These are phyloP conservation scores for Andrena cerasifolii DNA, from an alignment of 1,140 invertebrate species.

Conservation along the genomic window DNA sequence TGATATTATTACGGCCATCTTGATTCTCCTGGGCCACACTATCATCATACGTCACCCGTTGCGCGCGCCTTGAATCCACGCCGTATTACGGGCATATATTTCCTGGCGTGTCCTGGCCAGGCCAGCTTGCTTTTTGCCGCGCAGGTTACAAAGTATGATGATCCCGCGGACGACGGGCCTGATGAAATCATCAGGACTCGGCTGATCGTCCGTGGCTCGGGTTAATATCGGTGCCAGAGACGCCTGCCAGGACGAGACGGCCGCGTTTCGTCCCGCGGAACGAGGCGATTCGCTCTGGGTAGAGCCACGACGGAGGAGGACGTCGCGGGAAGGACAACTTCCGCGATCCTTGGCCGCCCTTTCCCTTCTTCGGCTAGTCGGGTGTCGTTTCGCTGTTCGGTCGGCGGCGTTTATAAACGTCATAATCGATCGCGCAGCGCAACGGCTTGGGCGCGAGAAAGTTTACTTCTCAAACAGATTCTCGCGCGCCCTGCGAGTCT, in stretches of 20 bases:
- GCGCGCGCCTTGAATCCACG: constrained; percentile 67
- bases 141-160: constrained; percentile 78
- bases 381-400: constrained; percentile 52
- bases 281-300: constrained; percentile 64
- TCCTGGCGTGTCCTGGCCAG: constrained; percentile 64
- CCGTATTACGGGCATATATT: constrained; percentile 70
- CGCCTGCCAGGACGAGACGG: constrained; percentile 62
- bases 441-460: background rate
- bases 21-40: constrained; percentile 74
- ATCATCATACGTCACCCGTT: constrained; percentile 78
- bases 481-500: background rate
- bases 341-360: constrained; percentile 31
- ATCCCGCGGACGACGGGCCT: constrained; percentile 68
- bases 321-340: constrained; percentile 30
- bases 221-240: constrained; percentile 61
- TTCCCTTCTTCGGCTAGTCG: background rate
- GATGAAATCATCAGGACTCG: constrained; percentile 75
- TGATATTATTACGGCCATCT: constrained; percentile 79
- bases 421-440: constrained; percentile 49
- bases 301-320: background rate
- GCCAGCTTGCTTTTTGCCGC: constrained; percentile 70
- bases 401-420: too few species aligned
- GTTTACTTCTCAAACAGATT: constrained; percentile 1
- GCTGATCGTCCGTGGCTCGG: constrained; percentile 70
- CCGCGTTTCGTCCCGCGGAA: constrained; percentile 55